Evolutionary conservation across 2,113 vertebrate species (phyloP), one percentile per base, ranked within the genome.

Genomic region (Isurus oxyrinchus): DNA sequence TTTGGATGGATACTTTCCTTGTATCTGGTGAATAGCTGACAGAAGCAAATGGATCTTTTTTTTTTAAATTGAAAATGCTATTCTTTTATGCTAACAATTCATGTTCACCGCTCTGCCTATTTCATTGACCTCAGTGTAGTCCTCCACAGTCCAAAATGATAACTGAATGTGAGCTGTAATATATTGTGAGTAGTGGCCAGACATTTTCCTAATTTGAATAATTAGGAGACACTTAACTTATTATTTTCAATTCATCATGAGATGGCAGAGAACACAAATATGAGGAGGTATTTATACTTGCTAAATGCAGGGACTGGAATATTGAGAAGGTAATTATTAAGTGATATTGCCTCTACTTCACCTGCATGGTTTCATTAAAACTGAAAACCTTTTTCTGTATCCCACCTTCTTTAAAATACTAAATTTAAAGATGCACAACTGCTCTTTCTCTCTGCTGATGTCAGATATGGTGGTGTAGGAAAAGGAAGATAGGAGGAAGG

Each of bases 181-280:
- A 67, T 94, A 67, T 94, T 94, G 19, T 25, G 1, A 23, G n/a
- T 40, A 44, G 23, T 49, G 88, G 11, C 27, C 88, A 61, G 55
- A 93, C 2, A 63, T 63, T 94, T 94, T 91, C 27, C 35, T 59
- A 35, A 94, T 66, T 94, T 95, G 94, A 95, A 95, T 95, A 95
- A 95, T 95, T 72, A 72, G 66, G 44, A 95, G 27, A 49, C 23
- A 95, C 53, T 72, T 53, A 72, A 95, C 21, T 49, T 69, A 72
- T 90, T 90, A 84, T 63, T 95, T 95, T 95, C 44, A 95, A 49
- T 72, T 95, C 49, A 23, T 95, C 40, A 5, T 27, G n/a, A 67
- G 25, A 72, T 53, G 25, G 21, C 94, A 53, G 11, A 25, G 25
- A 69, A 95, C 40, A 69, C 53, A 53, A 69, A 63, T 69, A 95